A percentile compares a stretch with the other conserved stretches of the same genome.
Conservation (phyloP, 2,113 vertebrate genomes). For the Ginglymostoma cirratum region DNA sequence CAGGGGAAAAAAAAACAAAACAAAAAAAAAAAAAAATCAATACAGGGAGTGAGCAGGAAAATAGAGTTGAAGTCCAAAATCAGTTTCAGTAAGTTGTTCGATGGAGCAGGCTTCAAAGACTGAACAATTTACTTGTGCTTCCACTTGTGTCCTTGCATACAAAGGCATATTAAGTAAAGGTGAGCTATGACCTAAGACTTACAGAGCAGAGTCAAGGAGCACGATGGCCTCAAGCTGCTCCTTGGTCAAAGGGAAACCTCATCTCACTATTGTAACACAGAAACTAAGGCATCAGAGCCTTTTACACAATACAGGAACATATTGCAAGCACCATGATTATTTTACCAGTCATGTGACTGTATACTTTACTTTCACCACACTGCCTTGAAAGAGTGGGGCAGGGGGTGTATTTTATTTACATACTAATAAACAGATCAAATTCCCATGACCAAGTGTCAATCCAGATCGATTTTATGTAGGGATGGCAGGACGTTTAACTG, state of each 20-base stretch:
- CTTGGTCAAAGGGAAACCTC: neutral
- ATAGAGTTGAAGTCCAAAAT: too few species aligned
- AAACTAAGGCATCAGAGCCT: neutral
- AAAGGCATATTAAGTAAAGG: too few species aligned
- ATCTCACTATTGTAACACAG: neutral
- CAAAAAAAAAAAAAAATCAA: too few species aligned
- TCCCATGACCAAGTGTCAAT: neutral
- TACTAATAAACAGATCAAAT: too few species aligned
- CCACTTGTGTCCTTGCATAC: too few species aligned
- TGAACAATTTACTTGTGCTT: too few species aligned
- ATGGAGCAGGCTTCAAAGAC: too few species aligned
- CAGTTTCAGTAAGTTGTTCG: too few species aligned
- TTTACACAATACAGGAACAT: neutral
- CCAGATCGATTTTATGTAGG: neutral
- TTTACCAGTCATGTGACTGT: neutral
- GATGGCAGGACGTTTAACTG: neutral
- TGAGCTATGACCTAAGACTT: too few species aligned
- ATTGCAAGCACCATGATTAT: neutral
- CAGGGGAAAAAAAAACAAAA: too few species aligned
- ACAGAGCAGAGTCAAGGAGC: neutral
- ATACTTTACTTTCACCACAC: neutral
- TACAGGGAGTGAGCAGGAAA: too few species aligned
- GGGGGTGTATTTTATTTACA: neutral
- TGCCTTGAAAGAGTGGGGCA: neutral
- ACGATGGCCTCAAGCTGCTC: neutral